phyloP scores from a whole-genome alignment of 2,113 vertebrate genomes.

The Tringa solitaria region DNA sequence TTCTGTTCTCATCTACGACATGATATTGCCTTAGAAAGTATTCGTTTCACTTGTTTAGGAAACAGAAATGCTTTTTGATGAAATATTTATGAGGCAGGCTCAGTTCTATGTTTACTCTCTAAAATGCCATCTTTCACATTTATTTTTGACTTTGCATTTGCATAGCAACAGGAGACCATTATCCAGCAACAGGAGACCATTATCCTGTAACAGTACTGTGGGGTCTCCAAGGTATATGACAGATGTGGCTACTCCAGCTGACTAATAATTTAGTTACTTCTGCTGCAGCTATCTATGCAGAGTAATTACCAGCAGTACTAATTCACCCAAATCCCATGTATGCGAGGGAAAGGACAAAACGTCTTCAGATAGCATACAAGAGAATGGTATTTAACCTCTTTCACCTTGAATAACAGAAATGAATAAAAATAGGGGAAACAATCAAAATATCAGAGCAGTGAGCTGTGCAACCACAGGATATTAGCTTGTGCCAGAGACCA shows the following conservation, averaged over 20 bases:
- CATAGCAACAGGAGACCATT: background rate
- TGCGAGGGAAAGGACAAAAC: background rate
- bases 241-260: background rate
- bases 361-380: background rate
- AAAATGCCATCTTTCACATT: conserved; percentile 13
- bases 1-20: background rate
- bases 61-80: background rate
- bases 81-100: background rate
- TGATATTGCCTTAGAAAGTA: background rate
- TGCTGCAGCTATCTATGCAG: background rate
- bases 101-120: background rate
- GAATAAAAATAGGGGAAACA: background rate
- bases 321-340: background rate
- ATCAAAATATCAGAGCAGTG: background rate
- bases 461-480: background rate
- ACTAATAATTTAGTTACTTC: background rate
- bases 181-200: background rate
- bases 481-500: background rate
- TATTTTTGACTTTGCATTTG: conserved; percentile 4
- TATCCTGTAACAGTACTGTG: background rate
- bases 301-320: background rate
- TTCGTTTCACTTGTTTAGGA: background rate
- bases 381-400: background rate
- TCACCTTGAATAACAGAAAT: background rate
- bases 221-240: background rate